These are phyloP conservation scores for Ptychadena robeensis DNA, from an alignment of 2,797 vertebrate genomes.

Conservation along the genomic window DNA sequence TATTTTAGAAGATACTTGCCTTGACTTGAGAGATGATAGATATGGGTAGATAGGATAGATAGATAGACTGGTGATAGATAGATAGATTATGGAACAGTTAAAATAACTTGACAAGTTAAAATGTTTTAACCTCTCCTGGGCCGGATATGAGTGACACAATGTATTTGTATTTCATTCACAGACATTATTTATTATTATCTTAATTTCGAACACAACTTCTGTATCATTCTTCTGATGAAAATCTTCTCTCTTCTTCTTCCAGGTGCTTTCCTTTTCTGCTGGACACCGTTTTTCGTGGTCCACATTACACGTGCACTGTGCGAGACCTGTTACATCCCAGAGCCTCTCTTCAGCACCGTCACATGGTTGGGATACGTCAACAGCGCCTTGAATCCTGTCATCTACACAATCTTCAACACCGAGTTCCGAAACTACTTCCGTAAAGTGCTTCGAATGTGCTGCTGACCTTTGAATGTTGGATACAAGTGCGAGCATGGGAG, in stretches of 20 bases:
- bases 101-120: too few species aligned
- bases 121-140: too few species aligned
- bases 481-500: not conserved
- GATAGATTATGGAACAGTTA: too few species aligned
- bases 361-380: slow-evolving; percentile 97
- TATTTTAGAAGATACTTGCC: not conserved
- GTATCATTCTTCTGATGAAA: not conserved
- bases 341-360: slow-evolving; percentile 86
- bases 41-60: too few species aligned
- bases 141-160: too few species aligned
- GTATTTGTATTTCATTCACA: too few species aligned
- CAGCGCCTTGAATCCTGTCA: slow-evolving; percentile 93
- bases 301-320: slow-evolving; percentile 87
- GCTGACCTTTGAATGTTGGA: slow-evolving; percentile 58
- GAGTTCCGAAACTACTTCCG: slow-evolving; percentile 92
- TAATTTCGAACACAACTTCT: not conserved
- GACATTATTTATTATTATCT: not conserved
- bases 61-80: too few species aligned
- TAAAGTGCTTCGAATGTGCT: slow-evolving; percentile 80
- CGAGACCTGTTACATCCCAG: slow-evolving; percentile 79
- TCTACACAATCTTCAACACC: slow-evolving; percentile 91
- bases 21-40: too few species aligned
- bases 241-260: not conserved
- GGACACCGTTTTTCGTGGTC: slow-evolving; percentile 96
- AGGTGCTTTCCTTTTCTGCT: slow-evolving; percentile 87